Conservation (phyloP, 2,888 invertebrate genomes). For the Cheilosia vernalis region DNA sequence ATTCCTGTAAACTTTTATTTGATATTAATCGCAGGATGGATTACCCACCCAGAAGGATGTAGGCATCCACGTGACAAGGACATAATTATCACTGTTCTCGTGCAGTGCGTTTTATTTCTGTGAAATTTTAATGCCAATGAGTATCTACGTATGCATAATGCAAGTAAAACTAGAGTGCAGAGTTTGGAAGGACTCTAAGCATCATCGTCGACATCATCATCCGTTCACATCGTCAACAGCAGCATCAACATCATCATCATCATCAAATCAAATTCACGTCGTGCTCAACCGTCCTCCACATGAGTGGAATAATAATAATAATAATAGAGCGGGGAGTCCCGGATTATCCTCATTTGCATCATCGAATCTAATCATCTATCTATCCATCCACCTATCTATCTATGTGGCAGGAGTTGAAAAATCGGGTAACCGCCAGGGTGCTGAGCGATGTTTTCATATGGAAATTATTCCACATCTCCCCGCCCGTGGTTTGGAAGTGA, state of each 20-base stretch:
- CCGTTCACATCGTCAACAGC: slow-evolving; percentile 30
- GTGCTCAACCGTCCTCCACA: slow-evolving; percentile 46
- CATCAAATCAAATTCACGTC: slow-evolving; percentile 72
- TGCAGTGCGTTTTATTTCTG: not conserved
- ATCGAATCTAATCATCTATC: slow-evolving; percentile 72
- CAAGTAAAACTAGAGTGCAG: slow-evolving; percentile 63
- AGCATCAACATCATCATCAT: slow-evolving; percentile 57
- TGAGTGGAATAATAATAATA: slow-evolving; percentile 70
- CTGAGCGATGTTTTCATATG: slow-evolving; percentile 27
- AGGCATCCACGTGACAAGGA: slow-evolving; percentile 47
- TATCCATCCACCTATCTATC: slow-evolving; percentile 51
- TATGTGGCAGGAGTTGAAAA: slow-evolving; percentile 43
- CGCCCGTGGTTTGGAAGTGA: slow-evolving; percentile 19
- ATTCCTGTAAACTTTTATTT: slow-evolving; percentile 65
- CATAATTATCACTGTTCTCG: slow-evolving; percentile 53
- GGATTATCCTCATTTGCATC: slow-evolving; percentile 74
- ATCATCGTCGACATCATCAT: slow-evolving; percentile 17
- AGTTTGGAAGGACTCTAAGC: not conserved
- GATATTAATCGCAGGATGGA: slow-evolving; percentile 49
- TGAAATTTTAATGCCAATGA: slow-evolving; percentile 56
- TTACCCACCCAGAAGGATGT: not conserved
- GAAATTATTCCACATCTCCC: not conserved
- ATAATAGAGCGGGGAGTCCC: slow-evolving; percentile 63
- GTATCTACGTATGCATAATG: slow-evolving; percentile 57
- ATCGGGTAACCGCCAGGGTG: slow-evolving; percentile 48